Evolutionary conservation across 2,113 vertebrate species (phyloP).

Genomic region (Phalacrocorax aristotelis): DNA sequence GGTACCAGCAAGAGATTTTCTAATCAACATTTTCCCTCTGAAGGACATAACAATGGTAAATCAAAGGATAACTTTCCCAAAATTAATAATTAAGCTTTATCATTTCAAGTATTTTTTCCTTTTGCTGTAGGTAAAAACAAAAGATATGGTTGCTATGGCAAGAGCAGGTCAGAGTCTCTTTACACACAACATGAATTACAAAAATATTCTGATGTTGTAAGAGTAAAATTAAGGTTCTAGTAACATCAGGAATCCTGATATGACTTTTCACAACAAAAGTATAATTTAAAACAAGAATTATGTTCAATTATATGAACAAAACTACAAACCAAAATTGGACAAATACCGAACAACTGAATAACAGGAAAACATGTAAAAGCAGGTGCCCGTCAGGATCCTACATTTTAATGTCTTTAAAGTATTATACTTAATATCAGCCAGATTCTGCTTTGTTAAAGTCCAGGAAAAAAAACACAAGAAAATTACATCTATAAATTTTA

Average conservation of each 20-base stretch:
- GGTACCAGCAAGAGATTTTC: not conserved
- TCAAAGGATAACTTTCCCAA: not conserved
- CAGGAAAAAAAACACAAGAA: not conserved
- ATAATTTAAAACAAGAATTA: not conserved
- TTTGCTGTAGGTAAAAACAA: not conserved
- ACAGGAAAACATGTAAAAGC: not conserved
- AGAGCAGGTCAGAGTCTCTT: not conserved
- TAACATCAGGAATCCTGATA: not conserved
- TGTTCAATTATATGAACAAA: not conserved
- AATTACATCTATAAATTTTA: not conserved
- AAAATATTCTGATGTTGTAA: not conserved
- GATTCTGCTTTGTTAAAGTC: not conserved
- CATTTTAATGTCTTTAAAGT: not conserved
- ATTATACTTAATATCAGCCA: not conserved
- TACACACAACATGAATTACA: not conserved
- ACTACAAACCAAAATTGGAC: not conserved
- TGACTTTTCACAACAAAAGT: not conserved
- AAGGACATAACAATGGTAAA: not conserved
- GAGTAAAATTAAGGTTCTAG: not conserved
- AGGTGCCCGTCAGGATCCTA: not conserved
- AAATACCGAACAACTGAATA: not conserved
- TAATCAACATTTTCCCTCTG: not conserved
- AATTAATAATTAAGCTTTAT: conserved; percentile 6
- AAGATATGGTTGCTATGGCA: conserved; percentile 14
- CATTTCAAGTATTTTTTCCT: not conserved